phyloP scores from a whole-genome alignment of 2,797 vertebrate species.

The Acanthis flammea region DNA sequence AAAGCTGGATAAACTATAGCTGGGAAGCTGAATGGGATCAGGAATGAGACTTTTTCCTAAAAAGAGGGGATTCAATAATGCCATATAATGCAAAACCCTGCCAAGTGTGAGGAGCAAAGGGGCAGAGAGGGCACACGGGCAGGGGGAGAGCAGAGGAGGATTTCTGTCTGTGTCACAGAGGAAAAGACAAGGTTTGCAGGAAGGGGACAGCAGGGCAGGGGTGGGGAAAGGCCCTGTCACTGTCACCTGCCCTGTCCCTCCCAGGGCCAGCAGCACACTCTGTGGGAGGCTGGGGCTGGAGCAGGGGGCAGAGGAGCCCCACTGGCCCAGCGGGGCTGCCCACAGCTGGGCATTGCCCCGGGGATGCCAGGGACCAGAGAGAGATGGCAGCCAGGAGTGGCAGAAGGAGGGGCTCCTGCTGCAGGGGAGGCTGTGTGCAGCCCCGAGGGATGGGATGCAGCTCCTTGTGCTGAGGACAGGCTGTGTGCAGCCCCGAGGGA shows the following conservation, averaged over 20 bases:
- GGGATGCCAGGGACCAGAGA: background rate
- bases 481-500: too few relatives aligned
- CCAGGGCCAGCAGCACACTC: background rate
- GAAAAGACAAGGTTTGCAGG: background rate
- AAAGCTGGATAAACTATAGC: background rate
- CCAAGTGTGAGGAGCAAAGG: background rate
- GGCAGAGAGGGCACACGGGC: background rate
- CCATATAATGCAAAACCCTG: background rate
- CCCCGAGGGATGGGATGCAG: accelerated
- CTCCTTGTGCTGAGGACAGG: accelerated
- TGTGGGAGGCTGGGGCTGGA: background rate
- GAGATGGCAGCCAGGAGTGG: background rate
- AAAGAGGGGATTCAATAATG: background rate
- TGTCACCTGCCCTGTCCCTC: background rate
- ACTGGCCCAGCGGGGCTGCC: background rate
- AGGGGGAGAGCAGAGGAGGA: background rate
- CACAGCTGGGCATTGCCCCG: too few relatives aligned
- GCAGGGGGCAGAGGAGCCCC: background rate
- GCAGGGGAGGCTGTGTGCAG: background rate
- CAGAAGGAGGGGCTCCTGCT: background rate
- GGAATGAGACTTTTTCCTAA: background rate
- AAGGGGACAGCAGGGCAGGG: background rate
- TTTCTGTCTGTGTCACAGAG: background rate
- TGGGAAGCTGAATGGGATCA: background rate
- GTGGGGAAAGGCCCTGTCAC: background rate